phyloP scores from a whole-genome alignment of 2,113 vertebrate genomes.

The Rhinopomastus cyanomelas region DNA sequence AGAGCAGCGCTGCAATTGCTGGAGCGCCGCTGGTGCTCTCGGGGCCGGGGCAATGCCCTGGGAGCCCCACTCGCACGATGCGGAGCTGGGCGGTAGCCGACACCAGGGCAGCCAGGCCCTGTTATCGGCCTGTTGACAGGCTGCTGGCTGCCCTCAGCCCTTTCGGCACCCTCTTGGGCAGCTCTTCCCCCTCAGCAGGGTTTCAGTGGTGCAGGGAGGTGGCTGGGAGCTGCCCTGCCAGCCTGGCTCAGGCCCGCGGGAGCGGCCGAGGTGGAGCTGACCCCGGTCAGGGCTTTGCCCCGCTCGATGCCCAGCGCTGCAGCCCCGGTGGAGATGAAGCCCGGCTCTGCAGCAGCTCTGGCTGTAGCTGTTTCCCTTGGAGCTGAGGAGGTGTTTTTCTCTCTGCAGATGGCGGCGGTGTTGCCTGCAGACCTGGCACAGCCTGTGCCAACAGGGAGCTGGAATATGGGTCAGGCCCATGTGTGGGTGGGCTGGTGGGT shows the following conservation, averaged over 20 bases:
- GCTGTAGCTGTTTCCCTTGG: not conserved
- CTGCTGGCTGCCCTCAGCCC: not conserved
- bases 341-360: too few species aligned
- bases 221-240: too few species aligned
- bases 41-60: not conserved
- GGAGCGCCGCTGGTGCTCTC: not conserved
- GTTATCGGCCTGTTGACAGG: constrained; percentile 37
- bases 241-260: too few species aligned
- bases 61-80: not conserved
- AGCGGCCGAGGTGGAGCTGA: too few species aligned
- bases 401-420: not conserved
- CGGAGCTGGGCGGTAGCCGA: not conserved
- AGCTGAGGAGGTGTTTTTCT: not conserved
- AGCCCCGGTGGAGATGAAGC: too few species aligned
- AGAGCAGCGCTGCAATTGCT: not conserved
- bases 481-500: not conserved
- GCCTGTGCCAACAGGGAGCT: not conserved
- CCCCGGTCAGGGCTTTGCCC: too few species aligned
- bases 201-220: too few species aligned
- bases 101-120: not conserved
- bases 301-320: too few species aligned
- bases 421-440: not conserved
- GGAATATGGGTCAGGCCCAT: not conserved
- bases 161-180: constrained; percentile 57
- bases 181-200: constrained; percentile 23